Percentiles rank a stretch among this genome's conserved stretches.
Conservation (phyloP, 2,888 invertebrate genomes). For the Aporophyla lueneburgensis region DNA sequence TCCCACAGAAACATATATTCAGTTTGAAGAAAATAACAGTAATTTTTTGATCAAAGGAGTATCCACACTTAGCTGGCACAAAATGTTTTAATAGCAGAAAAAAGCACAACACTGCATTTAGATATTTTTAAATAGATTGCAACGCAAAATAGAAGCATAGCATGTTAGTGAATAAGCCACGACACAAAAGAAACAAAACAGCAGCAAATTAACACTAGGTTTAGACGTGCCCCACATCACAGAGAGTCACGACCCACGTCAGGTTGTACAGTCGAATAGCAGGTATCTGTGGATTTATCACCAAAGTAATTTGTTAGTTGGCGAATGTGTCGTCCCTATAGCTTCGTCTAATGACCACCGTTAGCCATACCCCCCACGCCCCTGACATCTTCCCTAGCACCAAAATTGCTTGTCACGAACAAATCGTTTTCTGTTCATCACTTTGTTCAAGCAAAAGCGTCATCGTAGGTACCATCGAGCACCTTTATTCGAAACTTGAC, state of each 20-base stretch:
- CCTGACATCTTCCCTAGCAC: constrained; percentile 82
- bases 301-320: constrained; percentile 87
- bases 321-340: constrained; percentile 89
- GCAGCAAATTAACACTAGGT: constrained; percentile 42
- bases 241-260: constrained; percentile 55
- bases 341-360: constrained; percentile 86
- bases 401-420: constrained; percentile 84
- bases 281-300: constrained; percentile 82
- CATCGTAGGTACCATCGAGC: constrained; percentile 77
- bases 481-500: constrained; percentile 73
- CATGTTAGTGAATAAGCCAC: constrained; percentile 60
- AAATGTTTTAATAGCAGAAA: constrained; percentile 9
- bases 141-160: constrained; percentile 52
- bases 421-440: constrained; percentile 83
- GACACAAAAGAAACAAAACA: constrained; percentile 38
- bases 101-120: constrained; percentile 46
- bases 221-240: constrained; percentile 45
- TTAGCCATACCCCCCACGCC: constrained; percentile 78
- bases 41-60: constrained; percentile 6
- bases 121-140: constrained; percentile 44
- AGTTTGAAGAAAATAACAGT: constrained; percentile 17
- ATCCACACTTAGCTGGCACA: constrained; percentile 20
- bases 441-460: constrained; percentile 73
- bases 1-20: background rate
- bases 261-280: constrained; percentile 87